Percentiles rank a stretch among this genome's conserved stretches.
phyloP scores from a whole-genome alignment of 2,888 invertebrate species.

The Crocallis elinguaria region DNA sequence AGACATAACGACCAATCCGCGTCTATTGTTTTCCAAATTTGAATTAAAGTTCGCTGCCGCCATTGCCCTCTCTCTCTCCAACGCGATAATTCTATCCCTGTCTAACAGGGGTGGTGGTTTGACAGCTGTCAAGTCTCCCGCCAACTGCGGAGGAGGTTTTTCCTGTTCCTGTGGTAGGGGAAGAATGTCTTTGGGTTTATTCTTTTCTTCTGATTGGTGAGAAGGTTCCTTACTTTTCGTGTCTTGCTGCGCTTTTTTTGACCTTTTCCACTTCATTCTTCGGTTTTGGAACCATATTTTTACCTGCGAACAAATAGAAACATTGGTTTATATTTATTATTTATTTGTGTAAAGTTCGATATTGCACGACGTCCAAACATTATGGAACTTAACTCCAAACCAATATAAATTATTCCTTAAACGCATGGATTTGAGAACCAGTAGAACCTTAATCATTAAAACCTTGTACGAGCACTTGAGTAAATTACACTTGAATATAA shows the following conservation, averaged over 20 bases:
- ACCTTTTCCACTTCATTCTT: conserved; percentile 99
- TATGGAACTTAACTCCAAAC: no score
- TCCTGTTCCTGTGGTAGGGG: conserved; percentile 34
- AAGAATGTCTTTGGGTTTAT: conserved; percentile 59
- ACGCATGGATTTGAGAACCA: no score
- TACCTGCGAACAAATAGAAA: conserved; percentile 86
- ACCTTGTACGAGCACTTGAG: no score
- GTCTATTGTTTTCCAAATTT: conserved; percentile 78
- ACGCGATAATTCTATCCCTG: conserved; percentile 78
- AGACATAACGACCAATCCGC: conserved; percentile 72
- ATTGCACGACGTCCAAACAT: no score
- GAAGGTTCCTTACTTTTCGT: conserved; percentile 85
- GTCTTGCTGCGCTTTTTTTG: conserved; percentile 97
- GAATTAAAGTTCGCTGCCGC: conserved; percentile 82
- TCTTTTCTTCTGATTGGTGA: conserved; percentile 68
- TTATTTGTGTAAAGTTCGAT: no score
- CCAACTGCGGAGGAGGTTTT: conserved; percentile 65
- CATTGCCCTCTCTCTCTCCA: conserved; percentile 78
- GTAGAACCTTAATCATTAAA: no score
- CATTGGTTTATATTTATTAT: background rate
- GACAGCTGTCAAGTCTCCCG: conserved; percentile 79
- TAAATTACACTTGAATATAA: no score
- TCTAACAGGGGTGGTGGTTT: conserved; percentile 75
- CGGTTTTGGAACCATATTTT: conserved; percentile 99
- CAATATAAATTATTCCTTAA: no score